A percentile compares a stretch with the other conserved stretches of the same genome.
Conservation (phyloP, 1,140 invertebrate genomes). For the Halictus rubicundus region DNA sequence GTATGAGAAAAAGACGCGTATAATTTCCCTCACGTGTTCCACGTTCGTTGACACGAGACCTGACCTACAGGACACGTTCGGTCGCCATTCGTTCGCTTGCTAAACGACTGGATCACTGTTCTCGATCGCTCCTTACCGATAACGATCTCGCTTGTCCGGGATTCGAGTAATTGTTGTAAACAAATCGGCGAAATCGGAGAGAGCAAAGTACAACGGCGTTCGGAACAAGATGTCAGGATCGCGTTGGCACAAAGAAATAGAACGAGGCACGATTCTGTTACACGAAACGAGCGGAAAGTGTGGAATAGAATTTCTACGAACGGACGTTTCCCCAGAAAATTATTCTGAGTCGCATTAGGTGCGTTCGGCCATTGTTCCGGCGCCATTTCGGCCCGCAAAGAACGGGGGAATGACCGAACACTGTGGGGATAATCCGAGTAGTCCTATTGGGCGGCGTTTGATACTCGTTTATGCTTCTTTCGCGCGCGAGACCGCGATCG, state of each 20-base stretch:
- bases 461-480: too few species aligned
- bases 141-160: background rate
- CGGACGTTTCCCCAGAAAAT: background rate
- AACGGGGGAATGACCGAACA: background rate
- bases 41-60: conserved; percentile 3
- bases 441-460: too few species aligned
- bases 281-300: background rate
- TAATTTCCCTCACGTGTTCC: conserved; percentile 19
- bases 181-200: background rate
- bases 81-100: too few species aligned
- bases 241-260: too few species aligned
- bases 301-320: background rate
- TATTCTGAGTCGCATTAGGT: background rate
- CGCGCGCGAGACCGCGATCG: too few species aligned
- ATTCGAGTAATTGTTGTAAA: background rate
- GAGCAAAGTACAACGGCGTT: too few species aligned
- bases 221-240: too few species aligned
- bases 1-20: background rate
- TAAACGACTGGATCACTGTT: background rate
- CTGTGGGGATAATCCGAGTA: too few species aligned
- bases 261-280: background rate
- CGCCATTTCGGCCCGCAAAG: background rate
- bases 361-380: background rate
- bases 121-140: too few species aligned
- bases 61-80: background rate